Evolutionary conservation across 2,888 invertebrate species (phyloP).

Genomic region (Drosophila helvetica): DNA sequence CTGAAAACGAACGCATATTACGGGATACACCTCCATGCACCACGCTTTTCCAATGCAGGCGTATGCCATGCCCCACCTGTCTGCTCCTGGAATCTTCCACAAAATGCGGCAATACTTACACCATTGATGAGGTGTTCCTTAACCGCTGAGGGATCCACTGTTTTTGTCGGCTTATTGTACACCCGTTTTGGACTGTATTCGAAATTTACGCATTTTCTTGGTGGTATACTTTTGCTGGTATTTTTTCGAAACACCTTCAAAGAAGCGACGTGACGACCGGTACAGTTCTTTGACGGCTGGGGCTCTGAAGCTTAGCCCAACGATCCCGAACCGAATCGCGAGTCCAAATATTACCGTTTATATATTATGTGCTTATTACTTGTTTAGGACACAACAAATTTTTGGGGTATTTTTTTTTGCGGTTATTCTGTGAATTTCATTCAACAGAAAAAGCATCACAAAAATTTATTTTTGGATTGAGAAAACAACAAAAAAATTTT

Average conservation of each 20-base stretch:
- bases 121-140: constrained; percentile 60
- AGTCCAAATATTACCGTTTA: constrained; percentile 42
- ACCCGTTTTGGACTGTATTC: constrained; percentile 68
- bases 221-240: background rate
- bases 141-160: constrained; percentile 44
- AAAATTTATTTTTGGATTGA: constrained; percentile 37
- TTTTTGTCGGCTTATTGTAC: constrained; percentile 22
- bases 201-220: constrained; percentile 54
- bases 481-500: constrained; percentile 51
- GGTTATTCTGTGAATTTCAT: constrained; percentile 55
- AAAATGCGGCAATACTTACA: constrained; percentile 54
- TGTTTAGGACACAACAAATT: constrained; percentile 17
- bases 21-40: background rate
- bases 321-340: constrained; percentile 35
- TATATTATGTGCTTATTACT: constrained; percentile 31
- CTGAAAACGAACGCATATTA: background rate
- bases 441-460: constrained; percentile 63
- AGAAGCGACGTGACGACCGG: constrained; percentile 17
- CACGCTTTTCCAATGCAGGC: too few species aligned
- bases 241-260: constrained; percentile 59
- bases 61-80: background rate
- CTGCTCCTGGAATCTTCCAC: background rate
- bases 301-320: constrained; percentile 10
- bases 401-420: constrained; percentile 31
- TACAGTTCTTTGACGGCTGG: constrained; percentile 13